Base-by-base conservation (phyloP, 2,797 vertebrate species). In the Sebastes trivittatus region DNA sequence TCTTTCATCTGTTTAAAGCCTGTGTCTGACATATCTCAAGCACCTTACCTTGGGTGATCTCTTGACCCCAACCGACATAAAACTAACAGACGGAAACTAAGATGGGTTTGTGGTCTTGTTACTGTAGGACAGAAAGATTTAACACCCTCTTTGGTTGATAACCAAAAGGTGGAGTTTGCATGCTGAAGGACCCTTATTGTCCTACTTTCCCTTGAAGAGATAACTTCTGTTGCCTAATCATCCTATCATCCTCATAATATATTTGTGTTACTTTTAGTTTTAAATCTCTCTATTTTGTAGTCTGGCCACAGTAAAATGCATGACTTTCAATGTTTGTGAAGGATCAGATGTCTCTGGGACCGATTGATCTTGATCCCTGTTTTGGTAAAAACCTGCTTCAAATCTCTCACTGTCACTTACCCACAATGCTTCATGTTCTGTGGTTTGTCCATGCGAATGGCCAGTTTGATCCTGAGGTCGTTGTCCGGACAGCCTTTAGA, bases 361-460 rank as follows among this genome's bases (percentile, higher is more conserved):
- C 5, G 13, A 14, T 29, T 49, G 36, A 38, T 38, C 36, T 38
- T 52, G 52, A 34, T 71, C 23, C 11, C 7, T 61, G 27, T 61
- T 30, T n/a, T 30, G 11, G 14, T 38, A 27, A 6, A 38, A 49
- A 49, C 58, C 38, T 32, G 38, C 11, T 36, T 36, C 9, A 63
- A 13, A 54, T 36, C 27, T 60, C 4, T n/a, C 2, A 34, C 7
- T 32, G 10, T 42, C 30, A 84, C 96, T 97, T 97, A 99, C 98
- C 98, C 98, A 94, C 97, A 99, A 92, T 99, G 98, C 92, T 99
- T 99, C 98, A 99, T 99, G 94, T 99, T 99, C 91, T 99, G 98
- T 32, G 98, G 98, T 86, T 99, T 99, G 94, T 99, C 98, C 98
- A 99, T 99, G 91, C 98, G 95, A 67, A 99, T 96, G 0, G 98